Evolutionary conservation across 2,888 invertebrate species (phyloP).

Genomic region (Heliconius hortense): DNA sequence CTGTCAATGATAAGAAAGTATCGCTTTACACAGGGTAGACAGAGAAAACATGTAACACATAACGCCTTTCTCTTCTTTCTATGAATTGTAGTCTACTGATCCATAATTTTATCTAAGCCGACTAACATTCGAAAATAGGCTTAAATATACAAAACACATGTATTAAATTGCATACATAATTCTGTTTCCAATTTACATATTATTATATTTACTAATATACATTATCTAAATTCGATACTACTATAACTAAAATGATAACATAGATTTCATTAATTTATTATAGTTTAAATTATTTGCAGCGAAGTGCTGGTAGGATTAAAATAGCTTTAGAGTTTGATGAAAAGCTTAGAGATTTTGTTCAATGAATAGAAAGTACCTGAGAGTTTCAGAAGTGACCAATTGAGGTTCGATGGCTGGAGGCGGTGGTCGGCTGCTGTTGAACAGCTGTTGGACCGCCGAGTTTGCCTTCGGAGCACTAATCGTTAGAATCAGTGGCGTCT

Average conservation of each 20-base stretch:
- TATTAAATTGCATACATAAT: neutral
- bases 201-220: neutral
- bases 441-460: slow-evolving; percentile 92
- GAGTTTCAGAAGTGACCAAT: slow-evolving; percentile 88
- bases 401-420: slow-evolving; percentile 78
- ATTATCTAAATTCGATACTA: neutral
- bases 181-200: neutral
- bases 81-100: neutral
- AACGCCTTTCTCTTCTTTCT: neutral
- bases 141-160: neutral
- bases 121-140: too few relatives aligned
- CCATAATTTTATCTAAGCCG: too few relatives aligned
- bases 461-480: slow-evolving; percentile 82
- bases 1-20: neutral
- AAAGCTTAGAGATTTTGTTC: neutral
- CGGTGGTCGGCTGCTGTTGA: slow-evolving; percentile 87
- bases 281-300: neutral
- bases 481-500: slow-evolving; percentile 66
- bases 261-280: neutral
- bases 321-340: neutral
- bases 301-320: neutral
- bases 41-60: neutral
- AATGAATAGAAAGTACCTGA: slow-evolving; percentile 68
- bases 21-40: neutral
- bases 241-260: neutral